These are phyloP conservation scores for Asarcornis scutulata DNA, from an alignment of 2,113 vertebrate genomes.

Conservation along the genomic window DNA sequence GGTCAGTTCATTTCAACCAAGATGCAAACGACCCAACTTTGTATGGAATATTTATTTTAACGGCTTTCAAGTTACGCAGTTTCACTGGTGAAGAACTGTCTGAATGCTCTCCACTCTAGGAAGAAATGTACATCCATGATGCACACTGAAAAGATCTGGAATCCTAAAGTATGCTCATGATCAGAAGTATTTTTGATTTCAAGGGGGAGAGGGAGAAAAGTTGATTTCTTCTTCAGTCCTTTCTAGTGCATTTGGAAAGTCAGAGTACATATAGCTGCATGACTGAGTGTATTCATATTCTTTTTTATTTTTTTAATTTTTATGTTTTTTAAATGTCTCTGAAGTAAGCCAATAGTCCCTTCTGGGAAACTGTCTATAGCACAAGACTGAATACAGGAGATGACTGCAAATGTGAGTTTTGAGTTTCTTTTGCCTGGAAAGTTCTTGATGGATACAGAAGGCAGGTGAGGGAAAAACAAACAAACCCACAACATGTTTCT, in stretches of 20 bases:
- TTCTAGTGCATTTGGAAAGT: background rate
- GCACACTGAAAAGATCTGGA: background rate
- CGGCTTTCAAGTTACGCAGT: background rate
- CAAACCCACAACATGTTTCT: background rate
- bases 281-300: background rate
- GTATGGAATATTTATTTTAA: conserved; percentile 25
- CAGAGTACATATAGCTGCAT: background rate
- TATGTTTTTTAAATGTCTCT: background rate
- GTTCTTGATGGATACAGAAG: background rate
- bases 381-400: conserved; percentile 55
- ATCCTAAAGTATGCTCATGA: background rate
- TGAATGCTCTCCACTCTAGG: background rate
- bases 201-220: no score
- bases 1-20: conserved; percentile 13
- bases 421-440: conserved; percentile 38
- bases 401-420: background rate
- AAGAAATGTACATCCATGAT: background rate
- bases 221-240: background rate
- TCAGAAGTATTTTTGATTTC: background rate
- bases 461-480: background rate
- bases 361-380: conserved; percentile 45
- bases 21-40: conserved; percentile 4
- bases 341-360: background rate
- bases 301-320: background rate
- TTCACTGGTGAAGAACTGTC: background rate